Evolutionary conservation across 2,797 vertebrate species (phyloP), one percentile per base, ranked within the genome.

Genomic region (Clamator glandarius): DNA sequence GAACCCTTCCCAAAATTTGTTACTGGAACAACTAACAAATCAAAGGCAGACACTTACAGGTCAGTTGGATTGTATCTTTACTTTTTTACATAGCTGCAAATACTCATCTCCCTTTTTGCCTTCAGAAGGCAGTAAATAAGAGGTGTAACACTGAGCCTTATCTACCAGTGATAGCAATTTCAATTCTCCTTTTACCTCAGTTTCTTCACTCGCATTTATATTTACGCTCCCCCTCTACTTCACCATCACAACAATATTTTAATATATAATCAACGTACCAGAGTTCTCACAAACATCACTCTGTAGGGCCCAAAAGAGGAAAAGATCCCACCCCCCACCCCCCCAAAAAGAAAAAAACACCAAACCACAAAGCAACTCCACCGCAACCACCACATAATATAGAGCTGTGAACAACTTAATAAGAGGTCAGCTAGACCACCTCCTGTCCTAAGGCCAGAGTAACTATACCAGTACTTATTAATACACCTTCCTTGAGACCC

Each of bases 81-180:
- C 6, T 57, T 90, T 81, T 92, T 92, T 89, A 68, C 90, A 83
- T 11, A 85, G 89, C 58, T 20, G 19, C 54, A 57, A 75, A 64
- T 12, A 23, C 4, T 12, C 61, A 23, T 8, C 52, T 78, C 62
- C 66, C 54, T 72, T 11, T 33, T 52, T 4, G 0, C 33, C 74
- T 46, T n/a, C 55, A 28, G 72, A 50, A 62, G 28, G 62, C 16
- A 79, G 69, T 55, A 62, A 93, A 82, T 5, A n/a, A 50, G 7
- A 52, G 15, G 16, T 64, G 61, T 90, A 82, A 90, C 87, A 83
- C 9, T 63, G 67, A 93, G 72, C 52, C 58, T 68, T 91, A 83
- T 85, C 94, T 79, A 80, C 63, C 55, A 31, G 35, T 3, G 61
- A 92, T 24, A 88, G 5, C 46, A 59, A 35, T 42, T 79, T 13